Conservation (phyloP, 2,113 vertebrate species). For the Emydocephalus ijimae region DNA sequence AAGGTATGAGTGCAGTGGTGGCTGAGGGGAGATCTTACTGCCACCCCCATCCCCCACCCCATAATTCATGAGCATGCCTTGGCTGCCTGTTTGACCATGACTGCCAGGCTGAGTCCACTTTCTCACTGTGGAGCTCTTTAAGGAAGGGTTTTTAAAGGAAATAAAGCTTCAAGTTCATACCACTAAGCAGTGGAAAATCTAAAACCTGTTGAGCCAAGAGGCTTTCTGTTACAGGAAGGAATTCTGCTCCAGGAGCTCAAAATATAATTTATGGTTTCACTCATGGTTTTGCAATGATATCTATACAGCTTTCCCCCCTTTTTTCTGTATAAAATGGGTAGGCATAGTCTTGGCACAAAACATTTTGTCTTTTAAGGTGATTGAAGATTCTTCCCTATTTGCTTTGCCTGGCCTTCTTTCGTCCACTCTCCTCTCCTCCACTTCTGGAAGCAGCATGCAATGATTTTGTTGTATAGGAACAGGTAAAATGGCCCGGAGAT, state of each 20-base stretch:
- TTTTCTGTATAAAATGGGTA: no score
- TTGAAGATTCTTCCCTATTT: no score
- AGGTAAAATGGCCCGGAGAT: not conserved
- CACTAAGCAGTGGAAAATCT: conserved; percentile 57
- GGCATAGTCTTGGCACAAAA: no score
- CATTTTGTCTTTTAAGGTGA: no score
- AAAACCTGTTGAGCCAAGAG: conserved; percentile 31
- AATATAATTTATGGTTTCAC: conserved; percentile 35
- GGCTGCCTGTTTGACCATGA: not conserved
- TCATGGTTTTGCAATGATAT: conserved; percentile 28
- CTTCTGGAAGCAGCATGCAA: not conserved
- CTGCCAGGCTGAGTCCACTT: conserved; percentile 50
- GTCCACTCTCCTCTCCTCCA: no score
- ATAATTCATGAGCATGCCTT: not conserved
- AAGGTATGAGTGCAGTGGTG: no score
- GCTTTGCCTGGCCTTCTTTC: not conserved
- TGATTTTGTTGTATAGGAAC: not conserved
- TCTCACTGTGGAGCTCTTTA: conserved; percentile 26
- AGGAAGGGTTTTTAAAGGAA: conserved; percentile 25
- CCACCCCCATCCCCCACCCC: no score
- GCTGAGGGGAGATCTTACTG: accelerated
- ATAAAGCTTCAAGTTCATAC: conserved; percentile 21
- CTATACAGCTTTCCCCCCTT: no score
- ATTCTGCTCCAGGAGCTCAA: conserved; percentile 40
- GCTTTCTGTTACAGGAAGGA: conserved; percentile 44